phyloP scores from a whole-genome alignment of 2,113 vertebrate species.

The Anarrhichthys ocellatus region DNA sequence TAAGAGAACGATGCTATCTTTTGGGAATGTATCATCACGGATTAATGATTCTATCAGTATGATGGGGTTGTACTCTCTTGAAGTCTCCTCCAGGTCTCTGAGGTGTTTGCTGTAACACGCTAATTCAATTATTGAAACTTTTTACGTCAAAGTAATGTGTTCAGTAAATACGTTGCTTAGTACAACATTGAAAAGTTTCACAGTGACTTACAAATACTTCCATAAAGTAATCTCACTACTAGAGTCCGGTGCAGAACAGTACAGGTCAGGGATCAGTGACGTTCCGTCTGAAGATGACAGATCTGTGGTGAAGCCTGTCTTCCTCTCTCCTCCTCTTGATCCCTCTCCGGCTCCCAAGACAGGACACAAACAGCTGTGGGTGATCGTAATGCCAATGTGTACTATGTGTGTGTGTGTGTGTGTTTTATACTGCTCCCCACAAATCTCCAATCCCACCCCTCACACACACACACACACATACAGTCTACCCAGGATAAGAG shows the following conservation, averaged over 20 bases:
- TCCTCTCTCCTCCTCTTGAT: constrained; percentile 19
- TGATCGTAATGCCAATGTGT: constrained; percentile 52
- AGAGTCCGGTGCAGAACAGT: background rate
- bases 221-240: background rate
- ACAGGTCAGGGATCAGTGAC: constrained; percentile 10
- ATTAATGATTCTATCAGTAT: background rate
- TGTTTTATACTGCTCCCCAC: constrained; percentile 3
- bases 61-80: background rate
- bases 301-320: constrained; percentile 25
- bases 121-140: background rate
- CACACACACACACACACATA: constrained; percentile 12
- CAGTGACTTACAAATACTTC: background rate
- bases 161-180: background rate
- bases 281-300: constrained; percentile 18
- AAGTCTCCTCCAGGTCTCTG: background rate
- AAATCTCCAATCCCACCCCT: background rate
- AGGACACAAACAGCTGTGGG: constrained; percentile 59
- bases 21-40: background rate
- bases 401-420: constrained; percentile 48
- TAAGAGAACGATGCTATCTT: background rate
- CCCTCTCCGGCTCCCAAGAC: constrained; percentile 32
- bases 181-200: background rate
- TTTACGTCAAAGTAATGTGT: background rate
- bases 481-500: constrained; percentile 7
- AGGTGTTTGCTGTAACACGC: background rate